These are phyloP conservation scores for Nibea coibor DNA, from an alignment of 2,113 vertebrate species.

Conservation along the genomic window DNA sequence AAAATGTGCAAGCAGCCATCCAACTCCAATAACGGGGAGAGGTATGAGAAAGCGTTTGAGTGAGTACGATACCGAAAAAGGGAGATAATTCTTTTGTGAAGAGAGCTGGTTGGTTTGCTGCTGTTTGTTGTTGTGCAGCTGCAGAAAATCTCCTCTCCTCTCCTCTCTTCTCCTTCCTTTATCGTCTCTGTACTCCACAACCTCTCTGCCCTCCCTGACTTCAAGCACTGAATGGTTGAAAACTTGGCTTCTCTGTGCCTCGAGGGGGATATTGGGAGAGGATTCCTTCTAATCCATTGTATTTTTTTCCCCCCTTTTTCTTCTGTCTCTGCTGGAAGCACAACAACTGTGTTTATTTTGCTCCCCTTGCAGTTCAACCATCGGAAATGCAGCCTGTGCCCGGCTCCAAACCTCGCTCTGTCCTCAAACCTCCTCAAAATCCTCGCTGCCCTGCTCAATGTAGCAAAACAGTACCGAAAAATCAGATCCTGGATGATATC, in stretches of 20 bases:
- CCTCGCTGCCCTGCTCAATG: conserved; percentile 19
- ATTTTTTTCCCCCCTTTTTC: conserved; percentile 32
- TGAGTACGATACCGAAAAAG: conserved; percentile 15
- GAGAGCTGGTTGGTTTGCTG: conserved; percentile 19
- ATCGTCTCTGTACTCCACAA: conserved; percentile 52
- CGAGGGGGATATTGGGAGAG: conserved; percentile 51
- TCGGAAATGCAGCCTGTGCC: conserved; percentile 52
- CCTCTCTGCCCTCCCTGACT: conserved; percentile 62
- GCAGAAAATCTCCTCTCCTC: conserved; percentile 20
- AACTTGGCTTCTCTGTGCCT: conserved; percentile 55
- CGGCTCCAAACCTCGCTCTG: conserved; percentile 26
- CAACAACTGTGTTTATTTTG: conserved; percentile 66
- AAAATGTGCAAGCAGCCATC: conserved; percentile 54
- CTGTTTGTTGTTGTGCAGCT: conserved; percentile 50
- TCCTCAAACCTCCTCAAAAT: conserved; percentile 50
- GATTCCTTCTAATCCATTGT: conserved; percentile 50
- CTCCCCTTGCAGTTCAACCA: conserved; percentile 43
- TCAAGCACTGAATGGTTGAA: conserved; percentile 51
- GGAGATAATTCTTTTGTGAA: conserved; percentile 36
- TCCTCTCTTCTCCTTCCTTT: not conserved
- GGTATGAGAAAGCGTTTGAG: conserved; percentile 36
- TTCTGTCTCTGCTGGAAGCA: conserved; percentile 48
- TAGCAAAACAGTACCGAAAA: conserved; percentile 24
- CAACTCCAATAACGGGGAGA: conserved; percentile 51
- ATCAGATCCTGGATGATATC: conserved; percentile 1